Percentiles rank a stretch among this genome's conserved stretches.
Conservation (phyloP, 2,113 vertebrate genomes). For the Oncorhynchus masou region DNA sequence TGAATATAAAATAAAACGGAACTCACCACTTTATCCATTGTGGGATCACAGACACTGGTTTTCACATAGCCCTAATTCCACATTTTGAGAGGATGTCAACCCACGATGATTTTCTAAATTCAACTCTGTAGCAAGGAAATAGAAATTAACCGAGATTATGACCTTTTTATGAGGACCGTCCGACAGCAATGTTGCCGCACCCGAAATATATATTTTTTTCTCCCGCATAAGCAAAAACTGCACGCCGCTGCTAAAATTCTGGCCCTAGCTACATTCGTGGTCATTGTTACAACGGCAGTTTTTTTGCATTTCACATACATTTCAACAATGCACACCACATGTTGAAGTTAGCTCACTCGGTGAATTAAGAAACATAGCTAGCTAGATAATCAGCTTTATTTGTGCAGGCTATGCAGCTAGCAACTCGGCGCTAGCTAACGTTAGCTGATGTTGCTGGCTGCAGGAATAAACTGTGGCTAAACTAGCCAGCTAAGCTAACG, state of each 20-base stretch:
- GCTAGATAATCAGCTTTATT: too few relatives aligned
- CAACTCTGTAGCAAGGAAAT: not conserved
- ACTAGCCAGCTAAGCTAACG: not conserved
- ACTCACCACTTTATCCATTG: conserved; percentile 60
- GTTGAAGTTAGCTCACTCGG: too few relatives aligned
- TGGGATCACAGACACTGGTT: conserved; percentile 29
- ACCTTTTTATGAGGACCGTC: too few relatives aligned
- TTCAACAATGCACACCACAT: not conserved
- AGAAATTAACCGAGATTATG: not conserved
- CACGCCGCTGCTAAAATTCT: not conserved
- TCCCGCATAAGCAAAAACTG: not conserved
- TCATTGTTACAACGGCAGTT: not conserved
- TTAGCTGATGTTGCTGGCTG: not conserved
- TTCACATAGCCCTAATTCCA: conserved; percentile 35
- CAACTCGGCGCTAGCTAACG: not conserved
- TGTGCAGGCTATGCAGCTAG: not conserved
- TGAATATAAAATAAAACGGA: too few relatives aligned
- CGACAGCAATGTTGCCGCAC: not conserved
- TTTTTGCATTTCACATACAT: not conserved
- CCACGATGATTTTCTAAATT: not conserved
- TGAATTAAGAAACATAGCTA: too few relatives aligned
- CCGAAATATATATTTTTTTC: not conserved
- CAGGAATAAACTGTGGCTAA: not conserved
- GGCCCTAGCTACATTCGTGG: not conserved
- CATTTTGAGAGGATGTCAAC: not conserved